Conservation (phyloP, 2,113 vertebrate species). For the Alectura lathami region DNA sequence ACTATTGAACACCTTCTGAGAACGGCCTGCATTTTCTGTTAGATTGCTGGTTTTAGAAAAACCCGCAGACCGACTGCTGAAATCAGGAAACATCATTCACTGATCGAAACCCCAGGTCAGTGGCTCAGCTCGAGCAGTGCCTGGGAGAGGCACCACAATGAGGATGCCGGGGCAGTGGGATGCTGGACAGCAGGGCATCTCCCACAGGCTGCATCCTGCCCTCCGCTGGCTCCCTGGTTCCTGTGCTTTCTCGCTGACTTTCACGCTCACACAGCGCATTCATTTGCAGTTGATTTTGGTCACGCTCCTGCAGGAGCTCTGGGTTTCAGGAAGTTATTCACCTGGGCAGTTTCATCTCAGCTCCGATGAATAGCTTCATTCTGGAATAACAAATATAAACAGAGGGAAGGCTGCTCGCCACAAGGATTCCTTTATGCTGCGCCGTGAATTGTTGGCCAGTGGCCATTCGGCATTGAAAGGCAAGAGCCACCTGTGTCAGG, state of each 20-base stretch:
- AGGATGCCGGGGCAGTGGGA: not conserved
- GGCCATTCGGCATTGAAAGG: slow-evolving; percentile 66
- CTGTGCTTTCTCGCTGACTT: not conserved
- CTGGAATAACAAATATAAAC: slow-evolving; percentile 55
- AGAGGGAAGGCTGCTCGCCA: slow-evolving; percentile 40
- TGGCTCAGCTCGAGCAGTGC: not conserved
- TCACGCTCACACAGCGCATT: slow-evolving; percentile 4
- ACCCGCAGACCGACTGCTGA: not conserved
- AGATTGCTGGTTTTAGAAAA: not conserved
- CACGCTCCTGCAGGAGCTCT: not conserved
- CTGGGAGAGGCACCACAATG: fast-evolving
- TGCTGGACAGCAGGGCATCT: not conserved
- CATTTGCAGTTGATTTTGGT: slow-evolving; percentile 9
- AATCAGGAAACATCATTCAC: not conserved
- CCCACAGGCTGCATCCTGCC: not conserved
- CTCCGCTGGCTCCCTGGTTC: not conserved
- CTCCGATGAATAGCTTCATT: slow-evolving; percentile 25
- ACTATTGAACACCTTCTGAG: not conserved
- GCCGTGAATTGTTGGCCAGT: slow-evolving; percentile 52
- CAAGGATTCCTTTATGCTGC: slow-evolving; percentile 62
- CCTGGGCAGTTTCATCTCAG: slow-evolving; percentile 34
- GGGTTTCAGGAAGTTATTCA: slow-evolving; percentile 11
- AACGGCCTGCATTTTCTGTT: not conserved
- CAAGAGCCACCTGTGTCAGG: slow-evolving; percentile 70
- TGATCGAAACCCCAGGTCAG: not conserved